These are phyloP conservation scores for Hestina assimilis DNA, from an alignment of 1,140 invertebrate genomes.

Conservation along the genomic window DNA sequence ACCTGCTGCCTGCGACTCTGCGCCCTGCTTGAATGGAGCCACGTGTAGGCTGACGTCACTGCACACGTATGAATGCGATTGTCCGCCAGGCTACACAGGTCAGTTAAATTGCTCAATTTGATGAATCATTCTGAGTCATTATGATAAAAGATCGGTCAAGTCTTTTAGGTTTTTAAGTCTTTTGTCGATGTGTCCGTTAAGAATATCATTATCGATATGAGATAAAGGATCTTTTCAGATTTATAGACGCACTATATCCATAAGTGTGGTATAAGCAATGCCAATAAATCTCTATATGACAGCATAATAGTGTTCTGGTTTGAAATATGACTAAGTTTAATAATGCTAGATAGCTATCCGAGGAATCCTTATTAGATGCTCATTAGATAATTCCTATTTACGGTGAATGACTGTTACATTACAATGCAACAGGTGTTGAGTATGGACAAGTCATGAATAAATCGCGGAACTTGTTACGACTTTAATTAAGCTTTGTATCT, in stretches of 20 bases:
- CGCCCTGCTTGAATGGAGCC: constrained; percentile 92
- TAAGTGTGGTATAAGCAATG: constrained; percentile 15
- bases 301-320: constrained; percentile 30
- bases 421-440: constrained; percentile 21
- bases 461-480: constrained; percentile 14
- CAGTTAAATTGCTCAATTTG: constrained; percentile 47
- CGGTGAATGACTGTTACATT: constrained; percentile 16
- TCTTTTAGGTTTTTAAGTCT: no score
- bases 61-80: constrained; percentile 89
- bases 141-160: no score
- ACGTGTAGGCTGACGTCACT: constrained; percentile 88
- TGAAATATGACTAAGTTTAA: constrained; percentile 35
- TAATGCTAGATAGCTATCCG: constrained; percentile 27
- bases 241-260: neutral
- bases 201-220: no score
- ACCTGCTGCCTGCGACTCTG: constrained; percentile 92
- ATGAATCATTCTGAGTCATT: constrained; percentile 6
- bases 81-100: constrained; percentile 92
- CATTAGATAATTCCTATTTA: constrained; percentile 28
- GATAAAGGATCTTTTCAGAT: constrained; percentile 16
- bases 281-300: constrained; percentile 35
- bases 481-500: constrained; percentile 24
- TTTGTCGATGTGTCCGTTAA: no score
- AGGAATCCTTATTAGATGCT: constrained; percentile 26
- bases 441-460: constrained; percentile 16